Evolutionary conservation across 2,113 vertebrate genomes (phyloP).

Genomic region (Vulpes ferrilata): DNA sequence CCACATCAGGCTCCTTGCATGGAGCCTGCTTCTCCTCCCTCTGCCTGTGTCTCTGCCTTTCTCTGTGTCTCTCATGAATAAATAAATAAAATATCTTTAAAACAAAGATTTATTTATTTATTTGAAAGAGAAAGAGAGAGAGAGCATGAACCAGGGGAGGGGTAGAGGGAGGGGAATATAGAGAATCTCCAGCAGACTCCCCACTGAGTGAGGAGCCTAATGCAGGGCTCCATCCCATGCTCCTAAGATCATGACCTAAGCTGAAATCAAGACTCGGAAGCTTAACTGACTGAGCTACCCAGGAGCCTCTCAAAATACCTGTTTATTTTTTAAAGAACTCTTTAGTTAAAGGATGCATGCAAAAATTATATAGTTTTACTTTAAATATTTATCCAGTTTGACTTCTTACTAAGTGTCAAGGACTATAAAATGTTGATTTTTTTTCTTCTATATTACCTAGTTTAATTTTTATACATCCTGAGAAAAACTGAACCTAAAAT

Average conservation of each 20-base stretch:
- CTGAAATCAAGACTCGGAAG: not conserved
- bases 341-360: not conserved
- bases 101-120: not conserved
- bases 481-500: not conserved
- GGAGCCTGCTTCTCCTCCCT: no score
- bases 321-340: not conserved
- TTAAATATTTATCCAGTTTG: not conserved
- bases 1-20: no score
- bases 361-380: not conserved
- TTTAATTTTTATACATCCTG: not conserved
- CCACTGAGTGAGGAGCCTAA: not conserved
- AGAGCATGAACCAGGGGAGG: rapidly evolving
- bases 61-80: no score
- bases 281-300: not conserved
- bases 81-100: no score
- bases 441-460: not conserved
- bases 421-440: not conserved
- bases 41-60: no score
- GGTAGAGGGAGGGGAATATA: not conserved
- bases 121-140: not conserved
- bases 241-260: not conserved
- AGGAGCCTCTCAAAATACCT: not conserved
- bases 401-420: not conserved
- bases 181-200: not conserved
- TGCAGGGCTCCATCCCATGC: not conserved